Conservation (phyloP, 2,113 vertebrate species). For the Brachyhypopomus gauderio region DNA sequence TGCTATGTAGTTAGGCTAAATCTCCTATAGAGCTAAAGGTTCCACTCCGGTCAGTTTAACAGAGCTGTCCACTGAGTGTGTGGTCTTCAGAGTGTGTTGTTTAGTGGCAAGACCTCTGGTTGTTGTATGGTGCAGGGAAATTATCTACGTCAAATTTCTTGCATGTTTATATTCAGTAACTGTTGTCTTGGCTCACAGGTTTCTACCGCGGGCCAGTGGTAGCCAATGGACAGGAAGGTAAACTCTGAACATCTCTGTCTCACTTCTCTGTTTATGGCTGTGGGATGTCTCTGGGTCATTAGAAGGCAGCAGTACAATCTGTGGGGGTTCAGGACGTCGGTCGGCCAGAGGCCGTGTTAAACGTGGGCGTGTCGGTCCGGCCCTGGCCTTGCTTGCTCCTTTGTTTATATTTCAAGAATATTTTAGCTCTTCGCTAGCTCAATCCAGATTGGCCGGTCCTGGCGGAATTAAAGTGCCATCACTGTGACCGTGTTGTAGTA, state of each 20-base stretch:
- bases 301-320: neutral
- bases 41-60: too few relatives aligned
- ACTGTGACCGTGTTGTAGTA: neutral
- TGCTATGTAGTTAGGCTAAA: neutral
- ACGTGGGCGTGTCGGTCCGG: neutral
- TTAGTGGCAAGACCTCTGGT: neutral
- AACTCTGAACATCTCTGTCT: neutral
- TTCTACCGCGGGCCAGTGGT: conserved; percentile 20
- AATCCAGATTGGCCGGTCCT: too few relatives aligned
- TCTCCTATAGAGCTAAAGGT: too few relatives aligned
- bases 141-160: too few relatives aligned
- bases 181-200: conserved; percentile 21
- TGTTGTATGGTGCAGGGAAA: neutral
- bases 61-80: neutral
- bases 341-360: too few relatives aligned
- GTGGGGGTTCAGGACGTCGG: too few relatives aligned
- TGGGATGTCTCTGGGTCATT: neutral
- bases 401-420: neutral
- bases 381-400: neutral
- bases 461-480: too few relatives aligned
- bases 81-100: neutral
- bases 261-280: neutral
- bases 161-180: neutral
- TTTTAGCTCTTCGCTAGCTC: neutral
- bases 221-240: conserved; percentile 25